Percentiles rank a stretch among this genome's conserved stretches.
Evolutionary conservation across 2,888 invertebrate genomes (phyloP).

Genomic region (Drosophila yooni): DNA sequence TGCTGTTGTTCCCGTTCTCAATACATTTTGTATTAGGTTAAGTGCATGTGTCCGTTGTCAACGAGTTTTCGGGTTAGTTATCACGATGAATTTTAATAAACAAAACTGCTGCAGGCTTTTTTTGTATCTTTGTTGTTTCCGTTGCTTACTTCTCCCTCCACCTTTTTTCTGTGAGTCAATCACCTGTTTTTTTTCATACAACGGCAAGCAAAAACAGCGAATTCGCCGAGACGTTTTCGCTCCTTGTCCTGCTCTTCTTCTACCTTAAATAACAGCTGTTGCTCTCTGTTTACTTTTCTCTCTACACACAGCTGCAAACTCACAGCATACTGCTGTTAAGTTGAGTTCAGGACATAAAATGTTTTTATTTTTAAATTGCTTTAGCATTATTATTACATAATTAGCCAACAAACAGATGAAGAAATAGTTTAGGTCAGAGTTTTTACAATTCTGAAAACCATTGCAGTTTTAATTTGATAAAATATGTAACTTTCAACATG

Average conservation of each 20-base stretch:
- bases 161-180: constrained; percentile 63
- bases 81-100: constrained; percentile 55
- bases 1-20: constrained; percentile 57
- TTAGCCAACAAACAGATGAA: background rate
- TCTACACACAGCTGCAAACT: constrained; percentile 16
- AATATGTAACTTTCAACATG: background rate
- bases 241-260: constrained; percentile 6
- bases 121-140: constrained; percentile 53
- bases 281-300: constrained; percentile 48
- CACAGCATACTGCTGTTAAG: constrained; percentile 15
- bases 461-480: background rate
- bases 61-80: constrained; percentile 59
- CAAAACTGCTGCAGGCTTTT: constrained; percentile 27
- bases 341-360: background rate
- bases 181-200: constrained; percentile 66
- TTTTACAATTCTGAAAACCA: background rate
- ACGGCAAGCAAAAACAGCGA: constrained; percentile 43
- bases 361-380: background rate
- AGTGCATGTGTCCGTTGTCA: constrained; percentile 59
- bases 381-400: background rate
- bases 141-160: constrained; percentile 39
- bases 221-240: constrained; percentile 51
- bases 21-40: constrained; percentile 69
- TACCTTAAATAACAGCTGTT: constrained; percentile 43
- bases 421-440: background rate